Evolutionary conservation across 2,797 vertebrate species (phyloP), one percentile per base, ranked within the genome.

Genomic region (Scleropages formosus): DNA sequence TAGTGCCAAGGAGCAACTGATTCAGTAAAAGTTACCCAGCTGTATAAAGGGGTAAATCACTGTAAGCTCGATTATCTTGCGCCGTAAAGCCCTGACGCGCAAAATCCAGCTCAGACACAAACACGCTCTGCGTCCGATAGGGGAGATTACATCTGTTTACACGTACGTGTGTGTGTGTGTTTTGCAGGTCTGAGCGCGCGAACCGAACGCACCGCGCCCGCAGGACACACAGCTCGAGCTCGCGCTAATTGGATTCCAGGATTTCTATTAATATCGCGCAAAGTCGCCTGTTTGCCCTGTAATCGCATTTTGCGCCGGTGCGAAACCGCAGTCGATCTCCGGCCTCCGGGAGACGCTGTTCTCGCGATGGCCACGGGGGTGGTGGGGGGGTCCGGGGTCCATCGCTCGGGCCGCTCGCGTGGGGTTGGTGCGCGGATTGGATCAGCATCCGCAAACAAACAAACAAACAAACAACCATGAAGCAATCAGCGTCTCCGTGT

Each of bases 71-170:
- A 2, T 6, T 2, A 6, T 6, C 31, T 6, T 6, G 39, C 31
- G 6, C 31, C 39, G 31, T 39, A 39, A 39, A 39, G 6, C 31
- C 39, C 59, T 56, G 56, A 22, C 24, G 70, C 75, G 67, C 16
- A 72, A 24, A 77, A 70, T 58, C 65, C 71, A 67, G 74, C 63
- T 72, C 70, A 72, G 15, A 70, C 61, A 72, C 26, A n/a, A n/a
- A n/a, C n/a, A n/a, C n/a, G n/a, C 70, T 77, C 47, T 76, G 80
- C 81, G 78, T 76, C 84, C 79, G 84, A 78, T 77, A 72, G 73
- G 26, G 76, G 53, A 66, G 78, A 83, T 78, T 86, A 66, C 74
- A 79, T 84, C 77, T 79, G 72, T 77, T 70, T 78, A 79, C 62
- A 78, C 4, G 75, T 77, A 51, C 82, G 61, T 71, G 73, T 62